A percentile compares a stretch with the other conserved stretches of the same genome.
Conservation (phyloP, 2,888 invertebrate species). For the Drosophila hawaiiensis region DNA sequence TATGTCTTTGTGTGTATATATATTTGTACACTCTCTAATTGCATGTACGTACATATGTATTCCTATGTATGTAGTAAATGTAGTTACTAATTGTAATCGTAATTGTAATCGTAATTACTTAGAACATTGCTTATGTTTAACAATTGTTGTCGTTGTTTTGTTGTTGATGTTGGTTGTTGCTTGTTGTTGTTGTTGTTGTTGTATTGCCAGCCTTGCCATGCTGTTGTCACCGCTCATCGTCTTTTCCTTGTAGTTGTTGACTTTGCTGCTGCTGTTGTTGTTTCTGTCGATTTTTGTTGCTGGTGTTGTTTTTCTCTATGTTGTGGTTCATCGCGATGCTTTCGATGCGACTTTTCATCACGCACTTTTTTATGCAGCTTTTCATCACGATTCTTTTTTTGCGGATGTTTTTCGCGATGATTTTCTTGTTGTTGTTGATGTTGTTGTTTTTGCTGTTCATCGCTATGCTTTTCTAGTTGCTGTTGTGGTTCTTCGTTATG, state of each 20-base stretch:
- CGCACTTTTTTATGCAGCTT: not conserved
- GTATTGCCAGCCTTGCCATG: conserved; percentile 24
- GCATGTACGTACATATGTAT: conserved; percentile 24
- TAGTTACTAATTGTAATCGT: conserved; percentile 28
- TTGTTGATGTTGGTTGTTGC: conserved; percentile 3
- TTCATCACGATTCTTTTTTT: not conserved
- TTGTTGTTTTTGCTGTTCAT: not conserved
- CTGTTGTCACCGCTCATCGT: conserved; percentile 33
- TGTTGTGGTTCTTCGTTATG: not conserved
- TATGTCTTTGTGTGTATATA: conserved; percentile 3
- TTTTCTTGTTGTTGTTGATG: not conserved
- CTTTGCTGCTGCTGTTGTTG: conserved; percentile 7
- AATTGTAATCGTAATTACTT: conserved; percentile 47
- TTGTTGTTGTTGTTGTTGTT: conserved; percentile 9
- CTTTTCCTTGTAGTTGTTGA: conserved; percentile 16
- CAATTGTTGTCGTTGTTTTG: conserved; percentile 51
- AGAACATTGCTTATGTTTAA: conserved; percentile 68
- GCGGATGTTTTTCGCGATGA: not conserved
- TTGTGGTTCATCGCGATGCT: not conserved
- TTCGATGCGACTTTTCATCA: conserved; percentile 5
- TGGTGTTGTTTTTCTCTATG: conserved; percentile 3
- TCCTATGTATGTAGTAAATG: conserved; percentile 35
- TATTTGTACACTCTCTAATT: not conserved
- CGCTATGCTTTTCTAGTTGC: not conserved
- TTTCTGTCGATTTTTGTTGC: conserved; percentile 7